Percentiles rank a stretch among this genome's conserved stretches.
These are phyloP conservation scores for Leptoclinus maculatus DNA, from an alignment of 2,797 vertebrate genomes.

Conservation along the genomic window DNA sequence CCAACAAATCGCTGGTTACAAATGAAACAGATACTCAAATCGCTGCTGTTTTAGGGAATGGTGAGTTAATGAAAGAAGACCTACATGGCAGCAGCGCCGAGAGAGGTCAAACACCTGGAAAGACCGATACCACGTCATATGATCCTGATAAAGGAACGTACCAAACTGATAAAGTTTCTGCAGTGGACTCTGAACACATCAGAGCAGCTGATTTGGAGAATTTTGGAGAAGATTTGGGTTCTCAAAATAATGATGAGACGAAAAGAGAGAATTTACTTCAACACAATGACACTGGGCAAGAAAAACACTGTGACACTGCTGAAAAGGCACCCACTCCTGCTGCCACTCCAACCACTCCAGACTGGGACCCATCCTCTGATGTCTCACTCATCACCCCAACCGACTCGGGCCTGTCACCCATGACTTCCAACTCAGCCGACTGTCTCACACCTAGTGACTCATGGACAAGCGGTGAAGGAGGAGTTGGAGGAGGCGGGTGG, in stretches of 20 bases:
- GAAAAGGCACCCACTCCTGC: constrained; percentile 42
- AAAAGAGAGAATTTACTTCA: constrained; percentile 41
- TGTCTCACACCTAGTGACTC: constrained; percentile 90
- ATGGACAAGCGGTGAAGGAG: constrained; percentile 68
- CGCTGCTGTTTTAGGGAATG: constrained; percentile 51
- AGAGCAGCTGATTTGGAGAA: constrained; percentile 37
- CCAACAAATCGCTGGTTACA: constrained; percentile 47
- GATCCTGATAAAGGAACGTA: constrained; percentile 26
- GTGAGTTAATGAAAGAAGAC: constrained; percentile 56
- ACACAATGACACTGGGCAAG: constrained; percentile 41
- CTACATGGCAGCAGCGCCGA: constrained; percentile 31
- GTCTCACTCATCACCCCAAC: constrained; percentile 81
- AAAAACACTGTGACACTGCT: constrained; percentile 34
- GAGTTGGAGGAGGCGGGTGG: constrained; percentile 78
- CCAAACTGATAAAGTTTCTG: constrained; percentile 8
- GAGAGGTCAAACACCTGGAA: constrained; percentile 40
- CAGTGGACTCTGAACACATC: constrained; percentile 23
- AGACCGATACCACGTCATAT: constrained; percentile 17
- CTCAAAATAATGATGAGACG: constrained; percentile 33
- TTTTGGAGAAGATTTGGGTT: not conserved
- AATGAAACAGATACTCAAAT: constrained; percentile 43
- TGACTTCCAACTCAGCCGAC: constrained; percentile 85
- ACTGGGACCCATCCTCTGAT: constrained; percentile 81
- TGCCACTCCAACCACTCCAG: constrained; percentile 72
- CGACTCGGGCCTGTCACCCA: constrained; percentile 84